phyloP scores from a whole-genome alignment of 2,797 vertebrate genomes.

The Vultur gryphus region DNA sequence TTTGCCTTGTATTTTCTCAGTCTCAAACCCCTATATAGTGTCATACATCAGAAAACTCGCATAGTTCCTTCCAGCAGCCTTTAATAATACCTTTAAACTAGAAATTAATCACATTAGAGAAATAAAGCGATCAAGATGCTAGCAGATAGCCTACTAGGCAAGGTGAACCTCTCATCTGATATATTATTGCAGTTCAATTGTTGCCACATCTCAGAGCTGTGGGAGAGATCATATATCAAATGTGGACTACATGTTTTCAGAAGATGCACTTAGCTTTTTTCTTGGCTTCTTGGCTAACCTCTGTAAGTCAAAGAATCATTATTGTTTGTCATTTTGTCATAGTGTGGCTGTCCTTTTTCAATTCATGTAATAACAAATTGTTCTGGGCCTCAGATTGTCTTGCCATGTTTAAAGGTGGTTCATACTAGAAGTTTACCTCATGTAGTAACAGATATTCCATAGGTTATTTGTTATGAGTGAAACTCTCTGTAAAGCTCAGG shows the following conservation, averaged over 20 bases:
- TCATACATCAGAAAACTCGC: neutral
- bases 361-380: neutral
- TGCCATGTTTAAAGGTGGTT: neutral
- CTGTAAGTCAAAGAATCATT: neutral
- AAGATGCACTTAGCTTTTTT: neutral
- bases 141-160: neutral
- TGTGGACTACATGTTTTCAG: neutral
- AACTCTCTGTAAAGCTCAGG: neutral
- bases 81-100: neutral
- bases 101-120: neutral
- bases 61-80: neutral
- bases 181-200: neutral
- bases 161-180: neutral
- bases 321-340: neutral
- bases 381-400: neutral
- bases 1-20: neutral
- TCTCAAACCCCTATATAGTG: neutral
- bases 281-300: neutral
- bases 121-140: neutral
- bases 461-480: neutral
- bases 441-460: neutral
- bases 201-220: neutral
- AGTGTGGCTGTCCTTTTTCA: neutral
- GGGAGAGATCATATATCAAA: neutral
- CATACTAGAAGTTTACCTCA: neutral